These are phyloP conservation scores for Gymnogyps californianus DNA, from an alignment of 2,113 vertebrate genomes.

Conservation along the genomic window DNA sequence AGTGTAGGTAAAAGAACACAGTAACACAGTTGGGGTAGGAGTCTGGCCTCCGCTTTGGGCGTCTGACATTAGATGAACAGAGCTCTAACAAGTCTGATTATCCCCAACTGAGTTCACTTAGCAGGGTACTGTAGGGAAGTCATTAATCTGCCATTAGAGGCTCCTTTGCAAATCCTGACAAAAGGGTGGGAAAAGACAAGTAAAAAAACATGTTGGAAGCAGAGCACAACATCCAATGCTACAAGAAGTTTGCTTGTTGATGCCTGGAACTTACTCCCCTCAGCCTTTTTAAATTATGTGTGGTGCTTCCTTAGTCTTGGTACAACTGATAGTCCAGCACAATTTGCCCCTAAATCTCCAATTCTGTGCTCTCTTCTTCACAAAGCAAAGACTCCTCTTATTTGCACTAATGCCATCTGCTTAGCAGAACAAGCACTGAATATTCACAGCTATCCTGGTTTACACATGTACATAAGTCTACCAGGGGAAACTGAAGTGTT, in stretches of 20 bases:
- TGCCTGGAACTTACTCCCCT: not conserved
- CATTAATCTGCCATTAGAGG: not conserved
- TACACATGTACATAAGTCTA: not conserved
- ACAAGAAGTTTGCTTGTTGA: not conserved
- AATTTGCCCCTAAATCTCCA: not conserved
- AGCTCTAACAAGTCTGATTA: not conserved
- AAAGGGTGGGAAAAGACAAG: not conserved
- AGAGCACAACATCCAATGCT: not conserved
- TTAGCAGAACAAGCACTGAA: not conserved
- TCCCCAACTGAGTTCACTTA: not conserved
- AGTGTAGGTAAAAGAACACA: not conserved
- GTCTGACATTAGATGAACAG: not conserved
- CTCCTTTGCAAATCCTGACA: not conserved
- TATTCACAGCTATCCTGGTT: not conserved
- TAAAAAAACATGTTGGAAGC: not conserved
- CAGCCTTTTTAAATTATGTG: not conserved
- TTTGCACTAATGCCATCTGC: not conserved
- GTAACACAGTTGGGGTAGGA: not conserved
- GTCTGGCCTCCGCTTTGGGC: not conserved
- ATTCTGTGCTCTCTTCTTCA: not conserved
- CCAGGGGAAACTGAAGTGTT: not conserved
- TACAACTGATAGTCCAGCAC: not conserved
- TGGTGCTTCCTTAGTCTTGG: not conserved
- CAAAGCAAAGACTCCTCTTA: not conserved
- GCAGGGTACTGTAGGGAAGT: not conserved